Base-by-base conservation (phyloP, 2,888 invertebrate genomes). In the Acronicta aceris region DNA sequence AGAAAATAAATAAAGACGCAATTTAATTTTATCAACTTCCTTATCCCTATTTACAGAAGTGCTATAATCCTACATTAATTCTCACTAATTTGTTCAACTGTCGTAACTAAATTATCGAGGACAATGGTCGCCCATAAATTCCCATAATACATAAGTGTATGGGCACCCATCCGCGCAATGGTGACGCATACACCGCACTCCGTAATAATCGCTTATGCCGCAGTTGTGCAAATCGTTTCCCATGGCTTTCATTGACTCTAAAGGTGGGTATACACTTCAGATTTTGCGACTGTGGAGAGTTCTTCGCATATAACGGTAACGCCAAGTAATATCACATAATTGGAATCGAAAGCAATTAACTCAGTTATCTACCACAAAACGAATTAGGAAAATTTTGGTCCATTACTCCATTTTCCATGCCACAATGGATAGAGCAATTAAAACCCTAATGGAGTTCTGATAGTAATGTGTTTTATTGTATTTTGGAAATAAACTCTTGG, bases 211-310 rank as follows among this genome's bases (percentile, higher is more conserved):
- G 64, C 71, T 62, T 76, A 71, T 65, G 57, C 49, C 56, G 71
- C 53, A 65, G 76, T 86, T 86, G 85, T 81, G 87, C 72, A 86
- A 87, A 84, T 63, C 68, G 67, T 75, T 85, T 87, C 87, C 84
- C 81, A 85, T 79, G 75, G 66, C 74, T 81, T 80, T 81, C 74
- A 71, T 73, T 76, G 76, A 76, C 54, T 16, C 38, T 42, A 68
- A 79, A 69, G 66, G 73, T 71, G 59, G 63, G 65, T 70, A 67
- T 63, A 63, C 48, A 63, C 60, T 63, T 38, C 2, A 56, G 51
- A 71, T 58, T 64, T 50, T 47, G 43, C 42, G 53, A 71, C 65
- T 51, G 8, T 43, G 42, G 9, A n/a, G n/a, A 25, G 40, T 36
- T 16, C 21, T 21, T 21, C 21, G n/a, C n/a, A n/a, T n/a, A n/a